phyloP scores from a whole-genome alignment of 2,888 invertebrate species.

The Drosophila merina region DNA sequence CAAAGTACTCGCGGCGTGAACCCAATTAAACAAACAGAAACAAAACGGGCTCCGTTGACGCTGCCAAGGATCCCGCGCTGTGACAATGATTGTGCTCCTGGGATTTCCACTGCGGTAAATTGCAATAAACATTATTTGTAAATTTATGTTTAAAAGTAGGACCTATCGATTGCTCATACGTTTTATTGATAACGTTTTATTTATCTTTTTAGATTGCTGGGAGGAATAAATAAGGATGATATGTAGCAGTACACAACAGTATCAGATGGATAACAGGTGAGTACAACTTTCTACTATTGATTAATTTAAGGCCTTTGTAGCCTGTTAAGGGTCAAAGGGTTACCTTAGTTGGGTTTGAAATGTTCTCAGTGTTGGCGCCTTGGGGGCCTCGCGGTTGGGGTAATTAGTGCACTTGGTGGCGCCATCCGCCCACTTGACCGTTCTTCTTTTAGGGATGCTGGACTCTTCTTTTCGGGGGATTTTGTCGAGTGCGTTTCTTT shows the following conservation, averaged over 20 bases:
- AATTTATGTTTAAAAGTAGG: background rate
- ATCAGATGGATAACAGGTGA: background rate
- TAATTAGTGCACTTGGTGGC: slow-evolving; percentile 66
- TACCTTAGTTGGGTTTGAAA: background rate
- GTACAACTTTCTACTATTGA: background rate
- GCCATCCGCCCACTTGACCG: slow-evolving; percentile 57
- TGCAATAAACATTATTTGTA: background rate
- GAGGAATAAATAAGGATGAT: too few relatives aligned
- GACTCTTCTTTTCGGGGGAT: slow-evolving; percentile 26
- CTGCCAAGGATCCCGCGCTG: slow-evolving; percentile 1
- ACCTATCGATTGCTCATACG: too few relatives aligned
- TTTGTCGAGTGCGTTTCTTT: slow-evolving; percentile 36
- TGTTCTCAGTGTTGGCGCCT: background rate
- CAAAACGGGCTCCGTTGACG: slow-evolving; percentile 14
- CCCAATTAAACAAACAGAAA: slow-evolving; percentile 40
- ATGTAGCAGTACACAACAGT: too few relatives aligned
- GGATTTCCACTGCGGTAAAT: background rate
- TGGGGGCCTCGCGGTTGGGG: slow-evolving; percentile 23
- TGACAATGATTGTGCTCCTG: slow-evolving; percentile 2
- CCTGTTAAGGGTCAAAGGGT: background rate
- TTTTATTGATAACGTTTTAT: too few relatives aligned
- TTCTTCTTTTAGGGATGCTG: slow-evolving; percentile 18
- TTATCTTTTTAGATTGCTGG: background rate
- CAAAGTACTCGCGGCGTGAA: slow-evolving; percentile 34
- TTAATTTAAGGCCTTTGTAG: background rate